Conservation (phyloP, 1,140 invertebrate species). For the Ceratina australensis region DNA sequence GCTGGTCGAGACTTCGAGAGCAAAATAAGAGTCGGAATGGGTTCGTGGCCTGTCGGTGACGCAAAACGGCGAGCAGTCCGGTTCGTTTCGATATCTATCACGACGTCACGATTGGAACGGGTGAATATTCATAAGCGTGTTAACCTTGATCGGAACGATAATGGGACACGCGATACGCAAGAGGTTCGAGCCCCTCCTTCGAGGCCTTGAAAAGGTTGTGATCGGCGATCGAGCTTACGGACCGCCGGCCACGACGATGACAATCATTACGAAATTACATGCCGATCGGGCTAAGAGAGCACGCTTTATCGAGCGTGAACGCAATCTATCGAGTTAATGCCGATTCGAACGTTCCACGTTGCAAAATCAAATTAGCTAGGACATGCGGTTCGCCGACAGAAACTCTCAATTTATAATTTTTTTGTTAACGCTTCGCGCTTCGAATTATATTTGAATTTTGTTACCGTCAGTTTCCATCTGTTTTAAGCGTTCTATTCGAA, state of each 20-base stretch:
- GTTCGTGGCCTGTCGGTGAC: background rate
- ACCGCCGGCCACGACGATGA: slow-evolving; percentile 25
- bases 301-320: slow-evolving; percentile 8
- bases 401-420: too few species aligned
- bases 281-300: background rate
- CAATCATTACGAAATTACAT: slow-evolving; percentile 48
- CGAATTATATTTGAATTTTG: too few species aligned
- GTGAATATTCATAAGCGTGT: slow-evolving; percentile 33
- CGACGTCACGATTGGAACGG: background rate
- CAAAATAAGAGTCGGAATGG: background rate
- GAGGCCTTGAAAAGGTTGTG: slow-evolving; percentile 60
- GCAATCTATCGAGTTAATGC: slow-evolving; percentile 3
- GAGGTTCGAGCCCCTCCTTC: slow-evolving; percentile 8
- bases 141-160: slow-evolving; percentile 34
- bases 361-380: slow-evolving; percentile 4
- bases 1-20: background rate
- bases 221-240: slow-evolving; percentile 24
- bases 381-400: too few species aligned
- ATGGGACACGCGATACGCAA: slow-evolving; percentile 42
- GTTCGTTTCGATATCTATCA: slow-evolving; percentile 1
- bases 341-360: background rate
- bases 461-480: too few species aligned
- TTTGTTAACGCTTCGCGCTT: too few species aligned
- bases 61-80: background rate
- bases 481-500: too few species aligned